These are phyloP conservation scores for Paraplagusia blochii DNA, from an alignment of 2,113 vertebrate genomes.

Conservation along the genomic window DNA sequence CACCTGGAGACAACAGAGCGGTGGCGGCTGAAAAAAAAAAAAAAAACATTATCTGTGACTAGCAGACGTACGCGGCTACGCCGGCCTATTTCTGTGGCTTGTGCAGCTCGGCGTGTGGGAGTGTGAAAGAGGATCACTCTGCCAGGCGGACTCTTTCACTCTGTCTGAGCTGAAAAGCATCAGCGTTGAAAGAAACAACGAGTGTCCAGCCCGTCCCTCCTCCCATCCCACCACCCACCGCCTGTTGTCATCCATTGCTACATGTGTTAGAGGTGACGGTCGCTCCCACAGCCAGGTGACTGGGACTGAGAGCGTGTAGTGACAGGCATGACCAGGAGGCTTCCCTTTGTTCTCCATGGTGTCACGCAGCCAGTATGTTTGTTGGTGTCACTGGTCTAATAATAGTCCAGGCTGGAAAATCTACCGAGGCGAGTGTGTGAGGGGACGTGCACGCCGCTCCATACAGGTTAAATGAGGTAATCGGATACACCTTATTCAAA, in stretches of 20 bases:
- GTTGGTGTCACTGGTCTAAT: slow-evolving; percentile 55
- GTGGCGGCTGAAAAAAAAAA: slow-evolving; percentile 14
- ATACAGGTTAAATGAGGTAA: slow-evolving; percentile 43
- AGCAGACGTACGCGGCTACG: slow-evolving; percentile 24
- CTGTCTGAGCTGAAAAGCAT: slow-evolving; percentile 52
- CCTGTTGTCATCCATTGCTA: slow-evolving; percentile 37
- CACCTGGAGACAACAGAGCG: slow-evolving; percentile 59
- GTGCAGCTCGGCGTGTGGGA: slow-evolving; percentile 36
- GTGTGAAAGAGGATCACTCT: slow-evolving; percentile 48
- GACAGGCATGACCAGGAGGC: slow-evolving; percentile 42
- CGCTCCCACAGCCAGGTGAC: slow-evolving; percentile 21
- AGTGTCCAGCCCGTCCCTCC: slow-evolving; percentile 17
- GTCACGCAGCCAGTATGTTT: slow-evolving; percentile 42
- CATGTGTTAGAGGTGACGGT: slow-evolving; percentile 50
- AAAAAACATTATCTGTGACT: slow-evolving; percentile 45
- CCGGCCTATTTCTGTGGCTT: slow-evolving; percentile 39
- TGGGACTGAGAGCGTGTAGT: slow-evolving; percentile 29
- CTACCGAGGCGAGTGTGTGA: slow-evolving; percentile 28
- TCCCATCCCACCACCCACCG: slow-evolving; percentile 4
- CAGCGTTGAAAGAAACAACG: slow-evolving; percentile 45
- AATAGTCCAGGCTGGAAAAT: slow-evolving; percentile 55
- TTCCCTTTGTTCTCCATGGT: slow-evolving; percentile 51
- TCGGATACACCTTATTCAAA: slow-evolving; percentile 27
- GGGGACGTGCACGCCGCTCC: slow-evolving; percentile 27
- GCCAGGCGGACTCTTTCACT: slow-evolving; percentile 35